Base-by-base conservation (phyloP, 2,888 invertebrate species). In the Ichneumoninae sp. region DNA sequence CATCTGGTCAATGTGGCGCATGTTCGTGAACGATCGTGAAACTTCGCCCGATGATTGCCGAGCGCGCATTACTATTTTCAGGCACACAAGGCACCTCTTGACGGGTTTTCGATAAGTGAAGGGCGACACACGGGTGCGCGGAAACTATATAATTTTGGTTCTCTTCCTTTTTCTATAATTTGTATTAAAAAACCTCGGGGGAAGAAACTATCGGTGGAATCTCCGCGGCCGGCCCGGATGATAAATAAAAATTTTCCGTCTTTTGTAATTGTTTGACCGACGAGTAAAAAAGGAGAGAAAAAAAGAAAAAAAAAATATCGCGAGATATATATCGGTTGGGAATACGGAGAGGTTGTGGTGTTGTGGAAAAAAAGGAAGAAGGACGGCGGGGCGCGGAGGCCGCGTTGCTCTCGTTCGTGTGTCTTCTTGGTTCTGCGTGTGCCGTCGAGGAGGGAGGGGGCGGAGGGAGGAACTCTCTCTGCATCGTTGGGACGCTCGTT, bases 21-120 rank as follows among this genome's bases (percentile, higher is more conserved):
- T 82, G 82, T 60, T 54, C 72, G 47, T 33, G 52, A 40, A 70
- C 26, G 80, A 54, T 86, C 87, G 86, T 66, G 74, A 62, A 80
- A 50, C 57, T 83, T 69, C 86, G 86, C 65, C 88, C 91, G 90
- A 91, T 87, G 89, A 91, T 91, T 85, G 88, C 91, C 92, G 92
- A 92, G 87, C 88, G 88, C 88, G 89, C 90, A 92, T 92, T 92
- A 92, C 93, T 93, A 93, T 93, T 93, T 93, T 93, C 91, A 93
- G 93, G 91, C 92, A 92, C 92, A 90, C 89, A 91, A 90, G 91
- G 90, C 89, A 92, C 89, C 90, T 92, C 91, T 91, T 90, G 90
- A 91, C 91, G 91, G 91, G 90, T 86, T 91, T 90, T 91, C 91
- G 88, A 91, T 91, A 91, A 91, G 91, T 90, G 90, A 91, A 90